Percentiles rank a stretch among this genome's conserved stretches.
These are phyloP conservation scores for Ceryle rudis DNA, from an alignment of 2,797 vertebrate species.

Conservation along the genomic window DNA sequence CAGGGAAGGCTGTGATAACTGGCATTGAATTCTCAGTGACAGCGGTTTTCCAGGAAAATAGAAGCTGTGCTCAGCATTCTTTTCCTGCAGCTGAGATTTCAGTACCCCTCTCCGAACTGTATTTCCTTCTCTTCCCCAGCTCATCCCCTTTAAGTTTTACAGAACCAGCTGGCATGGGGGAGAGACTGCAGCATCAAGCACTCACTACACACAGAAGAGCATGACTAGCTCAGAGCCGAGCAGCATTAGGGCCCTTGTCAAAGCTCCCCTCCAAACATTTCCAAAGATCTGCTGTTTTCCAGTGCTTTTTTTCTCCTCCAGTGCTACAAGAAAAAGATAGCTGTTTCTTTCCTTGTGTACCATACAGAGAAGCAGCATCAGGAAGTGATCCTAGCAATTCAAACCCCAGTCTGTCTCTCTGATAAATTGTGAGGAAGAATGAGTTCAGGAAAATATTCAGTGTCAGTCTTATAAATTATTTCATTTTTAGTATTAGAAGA, in stretches of 20 bases:
- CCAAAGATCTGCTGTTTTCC: not conserved
- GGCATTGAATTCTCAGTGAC: not conserved
- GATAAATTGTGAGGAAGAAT: not conserved
- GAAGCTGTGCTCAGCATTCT: not conserved
- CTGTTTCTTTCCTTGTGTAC: not conserved
- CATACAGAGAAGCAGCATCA: not conserved
- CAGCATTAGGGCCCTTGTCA: not conserved
- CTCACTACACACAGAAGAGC: not conserved
- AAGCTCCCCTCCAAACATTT: not conserved
- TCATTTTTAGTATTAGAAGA: not conserved
- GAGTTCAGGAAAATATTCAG: not conserved
- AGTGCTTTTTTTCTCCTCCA: not conserved
- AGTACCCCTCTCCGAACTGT: not conserved
- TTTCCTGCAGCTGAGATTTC: not conserved
- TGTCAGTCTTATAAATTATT: not conserved
- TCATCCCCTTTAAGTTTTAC: not conserved
- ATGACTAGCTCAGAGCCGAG: not conserved
- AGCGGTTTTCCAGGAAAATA: not conserved
- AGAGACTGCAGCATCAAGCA: not conserved
- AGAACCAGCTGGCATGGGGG: not conserved
- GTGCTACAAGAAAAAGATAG: not conserved
- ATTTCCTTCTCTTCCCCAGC: not conserved
- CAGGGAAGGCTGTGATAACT: not conserved
- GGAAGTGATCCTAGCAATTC: not conserved
- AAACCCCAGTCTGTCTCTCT: not conserved